A percentile compares a stretch with the other conserved stretches of the same genome.
phyloP scores from a whole-genome alignment of 2,113 vertebrate species.

The Proteles cristata region DNA sequence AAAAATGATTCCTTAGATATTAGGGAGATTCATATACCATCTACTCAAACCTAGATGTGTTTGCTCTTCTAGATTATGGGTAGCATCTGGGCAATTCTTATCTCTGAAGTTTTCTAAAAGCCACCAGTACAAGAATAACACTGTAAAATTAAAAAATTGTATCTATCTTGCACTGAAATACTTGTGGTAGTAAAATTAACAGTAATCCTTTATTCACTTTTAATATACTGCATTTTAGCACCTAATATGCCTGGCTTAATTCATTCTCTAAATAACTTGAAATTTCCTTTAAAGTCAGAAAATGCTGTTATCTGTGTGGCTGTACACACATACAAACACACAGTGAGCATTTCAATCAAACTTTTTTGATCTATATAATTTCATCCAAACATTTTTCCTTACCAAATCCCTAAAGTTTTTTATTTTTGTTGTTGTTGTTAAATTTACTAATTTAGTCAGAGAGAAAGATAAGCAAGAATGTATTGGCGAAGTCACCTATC shows the following conservation, averaged over 20 bases:
- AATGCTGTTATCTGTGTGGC: background rate
- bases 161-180: background rate
- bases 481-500: conserved; percentile 73
- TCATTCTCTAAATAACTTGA: background rate
- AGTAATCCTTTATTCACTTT: background rate
- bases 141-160: background rate
- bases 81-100: background rate
- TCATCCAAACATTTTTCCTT: conserved; percentile 19
- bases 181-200: background rate
- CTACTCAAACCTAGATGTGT: background rate
- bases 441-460: conserved; percentile 74
- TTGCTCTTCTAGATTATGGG: background rate
- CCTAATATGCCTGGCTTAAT: background rate
- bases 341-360: background rate
- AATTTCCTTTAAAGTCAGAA: conserved; percentile 5
- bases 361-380: background rate
- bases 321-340: background rate
- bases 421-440: conserved; percentile 23
- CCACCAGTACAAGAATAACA: background rate
- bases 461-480: conserved; percentile 69
- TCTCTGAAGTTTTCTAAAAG: background rate
- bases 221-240: background rate
- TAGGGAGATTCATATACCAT: background rate
- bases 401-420: conserved; percentile 40
- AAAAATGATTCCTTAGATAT: background rate